These are phyloP conservation scores for Phasianus colchicus DNA, from an alignment of 2,113 vertebrate genomes.

Conservation along the genomic window DNA sequence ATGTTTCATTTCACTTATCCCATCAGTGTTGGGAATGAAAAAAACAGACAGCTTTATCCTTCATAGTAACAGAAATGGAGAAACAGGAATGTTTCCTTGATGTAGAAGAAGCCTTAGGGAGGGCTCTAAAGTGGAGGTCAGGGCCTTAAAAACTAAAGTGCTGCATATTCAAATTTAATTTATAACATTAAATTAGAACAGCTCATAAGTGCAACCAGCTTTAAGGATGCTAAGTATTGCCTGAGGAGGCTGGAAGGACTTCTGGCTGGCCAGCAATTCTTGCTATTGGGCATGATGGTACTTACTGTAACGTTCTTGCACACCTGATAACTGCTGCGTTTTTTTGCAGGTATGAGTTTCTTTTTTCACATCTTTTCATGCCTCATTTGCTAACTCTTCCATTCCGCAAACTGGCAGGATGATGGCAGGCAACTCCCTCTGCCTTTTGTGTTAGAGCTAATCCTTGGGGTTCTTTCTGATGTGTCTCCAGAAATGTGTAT, in stretches of 20 bases:
- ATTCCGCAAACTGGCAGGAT: constrained; percentile 45
- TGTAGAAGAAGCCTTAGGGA: background rate
- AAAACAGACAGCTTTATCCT: background rate
- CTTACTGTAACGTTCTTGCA: background rate
- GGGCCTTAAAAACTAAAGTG: background rate
- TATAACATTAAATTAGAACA: background rate
- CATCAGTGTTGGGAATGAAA: background rate
- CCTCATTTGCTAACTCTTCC: constrained; percentile 47
- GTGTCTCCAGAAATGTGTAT: constrained; percentile 33
- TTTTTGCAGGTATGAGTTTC: constrained; percentile 10
- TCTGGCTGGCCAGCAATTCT: constrained; percentile 5
- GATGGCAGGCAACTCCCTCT: constrained; percentile 52
- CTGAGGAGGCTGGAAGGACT: background rate
- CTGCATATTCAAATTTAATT: constrained; percentile 30
- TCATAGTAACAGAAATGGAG: background rate
- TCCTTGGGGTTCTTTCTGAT: constrained; percentile 53
- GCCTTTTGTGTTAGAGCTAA: constrained; percentile 54
- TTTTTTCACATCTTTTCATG: constrained; percentile 44
- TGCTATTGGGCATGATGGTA: background rate
- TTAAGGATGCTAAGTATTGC: background rate
- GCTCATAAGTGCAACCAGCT: background rate
- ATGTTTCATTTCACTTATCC: background rate
- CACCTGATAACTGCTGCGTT: background rate
- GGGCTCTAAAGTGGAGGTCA: background rate
- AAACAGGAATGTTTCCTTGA: background rate